Percentiles rank a stretch among this genome's conserved stretches.
Evolutionary conservation across 2,113 vertebrate genomes (phyloP).

Genomic region (Nyctereutes procyonoides): DNA sequence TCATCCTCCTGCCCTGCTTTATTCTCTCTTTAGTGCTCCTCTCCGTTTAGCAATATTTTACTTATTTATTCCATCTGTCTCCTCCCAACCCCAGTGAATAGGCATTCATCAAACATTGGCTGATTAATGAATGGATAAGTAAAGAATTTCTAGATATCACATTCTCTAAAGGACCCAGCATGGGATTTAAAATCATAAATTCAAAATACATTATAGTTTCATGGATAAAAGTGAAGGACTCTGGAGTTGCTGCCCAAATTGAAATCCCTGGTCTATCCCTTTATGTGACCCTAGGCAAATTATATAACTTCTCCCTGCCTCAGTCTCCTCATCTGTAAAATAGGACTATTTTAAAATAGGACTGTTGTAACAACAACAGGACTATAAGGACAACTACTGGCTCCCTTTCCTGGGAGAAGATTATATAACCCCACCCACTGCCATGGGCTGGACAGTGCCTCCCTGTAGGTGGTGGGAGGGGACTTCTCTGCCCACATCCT

Average conservation of each 20-base stretch:
- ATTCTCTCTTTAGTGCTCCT: neutral
- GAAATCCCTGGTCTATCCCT: neutral
- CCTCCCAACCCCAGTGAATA: neutral
- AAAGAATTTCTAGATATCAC: neutral
- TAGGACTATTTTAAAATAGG: neutral
- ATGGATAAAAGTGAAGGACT: neutral
- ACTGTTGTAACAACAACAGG: neutral
- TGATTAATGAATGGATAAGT: neutral
- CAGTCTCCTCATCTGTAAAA: slow-evolving; percentile 23
- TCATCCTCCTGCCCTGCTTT: neutral
- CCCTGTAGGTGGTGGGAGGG: neutral
- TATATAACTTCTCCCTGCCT: neutral
- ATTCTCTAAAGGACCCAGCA: neutral
- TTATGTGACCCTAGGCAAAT: slow-evolving; percentile 15
- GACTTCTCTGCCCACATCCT: neutral
- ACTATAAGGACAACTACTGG: neutral
- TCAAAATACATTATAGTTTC: neutral
- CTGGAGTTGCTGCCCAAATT: neutral
- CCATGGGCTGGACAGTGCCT: neutral
- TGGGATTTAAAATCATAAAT: neutral
- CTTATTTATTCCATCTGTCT: neutral
- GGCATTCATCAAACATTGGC: neutral
- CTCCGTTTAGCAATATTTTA: neutral
- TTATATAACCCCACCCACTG: neutral
- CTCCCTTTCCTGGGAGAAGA: neutral